Base-by-base conservation (phyloP, 2,797 vertebrate species). In the Eurystomus glaucurus region DNA sequence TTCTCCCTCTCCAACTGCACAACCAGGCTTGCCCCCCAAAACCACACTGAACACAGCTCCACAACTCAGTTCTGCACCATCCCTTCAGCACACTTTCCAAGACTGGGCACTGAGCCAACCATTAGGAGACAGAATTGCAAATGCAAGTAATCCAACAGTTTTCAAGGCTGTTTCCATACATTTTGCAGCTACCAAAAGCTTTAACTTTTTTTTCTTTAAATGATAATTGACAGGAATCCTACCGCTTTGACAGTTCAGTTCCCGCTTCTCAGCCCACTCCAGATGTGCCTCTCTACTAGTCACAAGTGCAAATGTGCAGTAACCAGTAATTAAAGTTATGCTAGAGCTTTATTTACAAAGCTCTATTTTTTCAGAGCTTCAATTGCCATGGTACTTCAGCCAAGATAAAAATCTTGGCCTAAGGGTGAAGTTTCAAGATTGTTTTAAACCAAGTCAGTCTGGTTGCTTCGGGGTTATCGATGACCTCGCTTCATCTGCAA, bases 341-440 rank as follows among this genome's bases (percentile, higher is more conserved):
- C 21, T 5, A 26, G 35, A 43, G 19, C 43, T 85, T 61, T 62
- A 57, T 43, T 85, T 61, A 61, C 69, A 69, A 69, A 93, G 68
- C 83, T 66, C 10, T 18, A 10, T 64, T 84, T 86, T 51, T 51
- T 71, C 83, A 58, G 77, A 84, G 43, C 52, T 89, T 28, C 61
- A 85, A 68, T 26, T 70, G 69, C 85, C 76, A 43, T 1, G 1
- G 35, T 61, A 55, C 51, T 64, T 51, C 55, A 89, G 68, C 45
- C 68, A 55, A 48, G 70, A 83, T 62, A 83, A 85, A 51, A 82
- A 91, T 85, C 92, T 64, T 41, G 66, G 54, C 85, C 84, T 55
- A 41, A 37, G 76, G 94, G 68, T 77, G 46, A 88, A 77, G 13
- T 43, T 82, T 52, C 61, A 57, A 72, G 83, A 64, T 8, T 52